Conservation (phyloP, 2,888 invertebrate genomes). For the Leptura quadrifasciata region DNA sequence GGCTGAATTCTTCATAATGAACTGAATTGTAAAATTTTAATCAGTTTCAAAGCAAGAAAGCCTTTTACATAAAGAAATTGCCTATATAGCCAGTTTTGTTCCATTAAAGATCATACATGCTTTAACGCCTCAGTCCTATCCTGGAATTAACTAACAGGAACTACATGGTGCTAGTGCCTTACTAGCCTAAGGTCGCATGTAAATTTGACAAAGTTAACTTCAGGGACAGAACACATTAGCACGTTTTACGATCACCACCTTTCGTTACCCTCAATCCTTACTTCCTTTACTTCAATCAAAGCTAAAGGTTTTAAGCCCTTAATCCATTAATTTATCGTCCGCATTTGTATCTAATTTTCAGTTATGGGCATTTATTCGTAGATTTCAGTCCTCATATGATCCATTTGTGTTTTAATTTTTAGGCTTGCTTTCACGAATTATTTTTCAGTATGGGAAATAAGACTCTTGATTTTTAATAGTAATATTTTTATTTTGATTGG, state of each 20-base stretch:
- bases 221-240: constrained; percentile 52
- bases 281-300: constrained; percentile 29
- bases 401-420: background rate
- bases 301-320: constrained; percentile 30
- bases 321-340: constrained; percentile 20
- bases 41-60: no score
- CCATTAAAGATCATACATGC: no score
- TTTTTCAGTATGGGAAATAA: no score
- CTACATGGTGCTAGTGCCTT: constrained; percentile 31
- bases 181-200: constrained; percentile 46
- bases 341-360: constrained; percentile 18
- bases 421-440: background rate
- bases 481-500: no score
- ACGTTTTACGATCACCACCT: constrained; percentile 49
- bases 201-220: constrained; percentile 53
- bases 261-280: constrained; percentile 16
- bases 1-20: no score
- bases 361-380: constrained; percentile 7
- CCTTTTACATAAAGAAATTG: background rate
- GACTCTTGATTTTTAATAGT: no score
- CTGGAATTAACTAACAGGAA: constrained; percentile 28
- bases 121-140: background rate
- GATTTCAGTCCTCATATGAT: background rate
- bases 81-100: no score
- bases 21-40: no score